Evolutionary conservation across 2,113 vertebrate genomes (phyloP), one percentile per base, ranked within the genome.

Genomic region (Ascaphus truei): DNA sequence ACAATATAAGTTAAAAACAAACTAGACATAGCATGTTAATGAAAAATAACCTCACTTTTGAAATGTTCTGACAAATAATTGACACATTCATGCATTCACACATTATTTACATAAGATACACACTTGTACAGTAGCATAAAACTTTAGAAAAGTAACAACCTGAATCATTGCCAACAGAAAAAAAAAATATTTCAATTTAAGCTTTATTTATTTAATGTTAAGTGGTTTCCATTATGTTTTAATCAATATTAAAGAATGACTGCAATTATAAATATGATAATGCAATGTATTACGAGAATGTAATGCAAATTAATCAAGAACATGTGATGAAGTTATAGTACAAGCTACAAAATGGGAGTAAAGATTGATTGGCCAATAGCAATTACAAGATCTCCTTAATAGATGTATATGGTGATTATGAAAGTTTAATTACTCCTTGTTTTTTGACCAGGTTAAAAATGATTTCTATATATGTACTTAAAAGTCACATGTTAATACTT

Each of bases 141-240:
- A 51, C 25, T 41, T 51, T 61, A 61, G 36, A 41, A 31, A 61
- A 61, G 43, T 51, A 33, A 20, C 48, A 50, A 36, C 31, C 43
- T 68, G 65, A 71, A 59, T 61, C 31, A 7, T 39, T 71, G 66
- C 55, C 67, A 71, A 33, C 16, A 41, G 57, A 71, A 71, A 71
- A 45, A 61, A 61, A n/a, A n/a, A 55, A 41, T 71, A 71, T 71
- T 71, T 58, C 67, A 71, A 31, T 71, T 68, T 71, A 61, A 56
- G 77, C 65, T 80, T 76, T 79, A 75, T 80, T 81, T 77, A 71
- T 69, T 58, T 82, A 74, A 80, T 79, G 69, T 60, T 78, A 81
- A 77, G 73, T 85, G 79, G 67, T 78, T 72, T 82, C 83, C 74
- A 80, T 80, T 80, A 73, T 74, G 64, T 72, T 79, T 69, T 78